phyloP scores from a whole-genome alignment of 2,797 vertebrate species.

The Sebastes wilsoni region DNA sequence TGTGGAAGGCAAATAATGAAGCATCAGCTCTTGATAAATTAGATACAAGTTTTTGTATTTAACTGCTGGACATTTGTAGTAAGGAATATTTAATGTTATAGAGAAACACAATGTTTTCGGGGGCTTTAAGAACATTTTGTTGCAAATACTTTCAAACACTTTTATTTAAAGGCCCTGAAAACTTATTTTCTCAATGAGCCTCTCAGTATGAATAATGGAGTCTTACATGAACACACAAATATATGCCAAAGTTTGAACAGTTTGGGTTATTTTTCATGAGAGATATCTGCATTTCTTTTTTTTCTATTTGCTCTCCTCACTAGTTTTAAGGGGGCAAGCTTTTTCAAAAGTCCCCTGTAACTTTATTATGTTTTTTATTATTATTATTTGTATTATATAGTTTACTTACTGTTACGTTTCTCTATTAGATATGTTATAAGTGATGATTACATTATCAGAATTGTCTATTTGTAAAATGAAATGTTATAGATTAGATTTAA shows the following conservation, averaged over 20 bases:
- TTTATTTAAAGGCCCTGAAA: not conserved
- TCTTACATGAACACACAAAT: not conserved
- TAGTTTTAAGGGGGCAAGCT: not conserved
- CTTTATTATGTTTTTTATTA: too few species aligned
- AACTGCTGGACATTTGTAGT: not conserved
- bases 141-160: not conserved
- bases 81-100: not conserved
- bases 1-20: constrained; percentile 61
- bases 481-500: too few species aligned
- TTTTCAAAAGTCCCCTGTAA: too few species aligned
- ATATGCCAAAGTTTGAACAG: not conserved
- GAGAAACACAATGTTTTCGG: not conserved
- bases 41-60: not conserved
- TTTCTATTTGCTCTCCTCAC: not conserved
- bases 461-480: too few species aligned
- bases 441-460: too few species aligned
- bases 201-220: not conserved
- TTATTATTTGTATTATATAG: too few species aligned
- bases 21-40: not conserved
- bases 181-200: not conserved
- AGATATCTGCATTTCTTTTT: not conserved
- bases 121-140: not conserved
- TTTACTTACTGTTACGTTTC: too few species aligned
- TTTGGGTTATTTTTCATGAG: not conserved
- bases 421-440: too few species aligned